These are phyloP conservation scores for Ctenicera cuprea DNA, from an alignment of 2,888 invertebrate species.

Conservation along the genomic window DNA sequence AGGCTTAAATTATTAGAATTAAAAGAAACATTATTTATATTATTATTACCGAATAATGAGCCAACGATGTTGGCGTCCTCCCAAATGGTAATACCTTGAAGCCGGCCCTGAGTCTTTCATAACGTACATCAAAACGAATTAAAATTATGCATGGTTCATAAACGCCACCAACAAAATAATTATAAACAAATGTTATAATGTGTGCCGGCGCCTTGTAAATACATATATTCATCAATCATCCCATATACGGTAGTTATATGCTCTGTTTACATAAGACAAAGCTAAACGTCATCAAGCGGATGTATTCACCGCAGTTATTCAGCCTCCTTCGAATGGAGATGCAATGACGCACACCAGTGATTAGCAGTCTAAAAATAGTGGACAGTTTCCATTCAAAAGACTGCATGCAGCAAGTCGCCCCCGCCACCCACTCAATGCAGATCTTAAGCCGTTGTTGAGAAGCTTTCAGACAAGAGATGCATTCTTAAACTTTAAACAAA, in stretches of 20 bases:
- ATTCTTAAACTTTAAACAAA: no score
- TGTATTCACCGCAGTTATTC: slow-evolving; percentile 27
- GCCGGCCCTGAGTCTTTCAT: slow-evolving; percentile 15
- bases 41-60: neutral
- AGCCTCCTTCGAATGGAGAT: slow-evolving; percentile 12
- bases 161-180: slow-evolving; percentile 14
- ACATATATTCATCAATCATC: slow-evolving; percentile 31
- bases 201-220: slow-evolving; percentile 30
- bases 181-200: slow-evolving; percentile 19
- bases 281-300: slow-evolving; percentile 24
- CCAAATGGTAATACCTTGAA: slow-evolving; percentile 16
- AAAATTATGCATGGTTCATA: slow-evolving; percentile 4
- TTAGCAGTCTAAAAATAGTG: slow-evolving; percentile 32
- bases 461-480: neutral
- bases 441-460: neutral
- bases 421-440: slow-evolving; percentile 6
- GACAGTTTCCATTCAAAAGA: slow-evolving; percentile 29
- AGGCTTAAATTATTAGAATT: no score
- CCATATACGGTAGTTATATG: slow-evolving; percentile 28
- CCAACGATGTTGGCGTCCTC: slow-evolving; percentile 1
- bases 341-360: slow-evolving; percentile 35
- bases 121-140: neutral
- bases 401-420: slow-evolving; percentile 14
- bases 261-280: slow-evolving; percentile 37
- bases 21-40: neutral